phyloP scores from a whole-genome alignment of 2,888 invertebrate species.

The Andrena dorsata region DNA sequence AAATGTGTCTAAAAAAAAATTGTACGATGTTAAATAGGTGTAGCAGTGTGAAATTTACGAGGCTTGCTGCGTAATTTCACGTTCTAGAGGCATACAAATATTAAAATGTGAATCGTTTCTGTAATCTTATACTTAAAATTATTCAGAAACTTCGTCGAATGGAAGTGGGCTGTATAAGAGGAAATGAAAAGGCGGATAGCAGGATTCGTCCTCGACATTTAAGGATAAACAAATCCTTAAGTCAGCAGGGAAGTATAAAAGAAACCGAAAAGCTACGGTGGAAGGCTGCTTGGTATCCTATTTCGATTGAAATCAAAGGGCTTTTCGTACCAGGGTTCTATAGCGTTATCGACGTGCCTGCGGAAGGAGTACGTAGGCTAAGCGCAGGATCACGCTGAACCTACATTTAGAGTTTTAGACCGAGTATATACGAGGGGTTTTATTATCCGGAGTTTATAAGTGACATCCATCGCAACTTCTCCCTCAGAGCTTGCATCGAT shows the following conservation, averaged over 20 bases:
- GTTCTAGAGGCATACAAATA: not conserved
- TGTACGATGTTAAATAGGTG: no score
- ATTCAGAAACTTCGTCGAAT: not conserved
- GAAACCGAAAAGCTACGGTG: constrained; percentile 64
- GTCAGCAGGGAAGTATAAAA: constrained; percentile 81
- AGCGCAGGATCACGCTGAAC: constrained; percentile 63
- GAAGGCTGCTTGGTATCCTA: constrained; percentile 63
- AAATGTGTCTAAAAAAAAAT: no score
- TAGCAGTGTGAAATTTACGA: not conserved
- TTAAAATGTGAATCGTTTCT: not conserved
- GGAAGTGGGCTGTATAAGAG: not conserved
- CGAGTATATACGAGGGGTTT: constrained; percentile 78
- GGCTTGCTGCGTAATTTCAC: not conserved
- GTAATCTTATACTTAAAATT: not conserved
- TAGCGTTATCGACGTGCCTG: constrained; percentile 32
- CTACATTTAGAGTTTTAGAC: constrained; percentile 74
- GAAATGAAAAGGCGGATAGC: not conserved
- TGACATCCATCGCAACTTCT: constrained; percentile 19
- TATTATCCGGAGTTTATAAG: constrained; percentile 76
- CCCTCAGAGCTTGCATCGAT: constrained; percentile 21
- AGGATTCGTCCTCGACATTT: constrained; percentile 66
- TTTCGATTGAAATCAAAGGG: constrained; percentile 77
- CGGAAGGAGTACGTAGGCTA: constrained; percentile 28
- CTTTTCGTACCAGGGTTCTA: constrained; percentile 78
- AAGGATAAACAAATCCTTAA: constrained; percentile 83